These are phyloP conservation scores for Scartelaos histophorus DNA, from an alignment of 2,113 vertebrate species.

Conservation along the genomic window DNA sequence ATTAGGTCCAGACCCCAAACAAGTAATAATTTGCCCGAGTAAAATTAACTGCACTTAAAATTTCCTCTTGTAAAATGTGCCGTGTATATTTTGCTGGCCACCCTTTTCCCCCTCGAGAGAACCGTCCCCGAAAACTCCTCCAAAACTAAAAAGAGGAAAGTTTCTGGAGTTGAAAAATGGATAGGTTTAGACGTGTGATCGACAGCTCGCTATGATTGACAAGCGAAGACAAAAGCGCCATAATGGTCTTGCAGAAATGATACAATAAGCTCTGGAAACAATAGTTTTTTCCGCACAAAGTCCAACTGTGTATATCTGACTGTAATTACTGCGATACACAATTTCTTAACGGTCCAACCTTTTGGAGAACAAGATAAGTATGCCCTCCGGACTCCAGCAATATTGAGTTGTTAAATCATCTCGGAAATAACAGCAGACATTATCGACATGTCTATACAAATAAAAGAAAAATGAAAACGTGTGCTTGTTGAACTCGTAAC, in stretches of 20 bases:
- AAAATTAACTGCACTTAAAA: slow-evolving; percentile 2
- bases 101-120: neutral
- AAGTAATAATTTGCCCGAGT: neutral
- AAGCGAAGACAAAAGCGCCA: neutral
- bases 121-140: neutral
- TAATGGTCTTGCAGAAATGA: neutral
- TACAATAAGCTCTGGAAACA: neutral
- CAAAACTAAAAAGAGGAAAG: neutral
- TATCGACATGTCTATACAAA: slow-evolving; percentile 37
- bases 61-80: neutral
- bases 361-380: neutral
- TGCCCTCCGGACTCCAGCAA: neutral
- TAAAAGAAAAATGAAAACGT: slow-evolving; percentile 32
- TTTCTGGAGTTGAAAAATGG: neutral
- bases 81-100: neutral
- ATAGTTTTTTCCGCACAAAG: neutral
- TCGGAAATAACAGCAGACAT: slow-evolving; percentile 21
- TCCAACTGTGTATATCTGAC: neutral
- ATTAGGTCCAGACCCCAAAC: slow-evolving; percentile 14
- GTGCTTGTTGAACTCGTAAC: slow-evolving; percentile 41
- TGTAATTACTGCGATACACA: neutral
- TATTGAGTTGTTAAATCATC: slow-evolving; percentile 29
- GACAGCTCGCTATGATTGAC: neutral
- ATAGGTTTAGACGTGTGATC: neutral
- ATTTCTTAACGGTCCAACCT: too few species aligned